Evolutionary conservation across 1,140 invertebrate species (phyloP).

Genomic region (Zophobas morio): DNA sequence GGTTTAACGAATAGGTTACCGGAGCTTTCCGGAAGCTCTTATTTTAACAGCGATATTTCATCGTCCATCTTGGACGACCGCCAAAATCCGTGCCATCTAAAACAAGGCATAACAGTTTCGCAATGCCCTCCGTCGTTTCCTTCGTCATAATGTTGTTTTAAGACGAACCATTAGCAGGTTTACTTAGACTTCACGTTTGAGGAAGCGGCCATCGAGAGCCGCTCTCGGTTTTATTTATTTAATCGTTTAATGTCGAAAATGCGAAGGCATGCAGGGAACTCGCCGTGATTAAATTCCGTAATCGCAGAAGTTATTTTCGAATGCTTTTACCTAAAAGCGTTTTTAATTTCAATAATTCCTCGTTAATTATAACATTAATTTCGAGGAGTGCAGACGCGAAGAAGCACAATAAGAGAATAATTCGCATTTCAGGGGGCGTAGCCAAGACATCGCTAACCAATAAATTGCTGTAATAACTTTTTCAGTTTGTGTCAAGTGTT

Average conservation of each 20-base stretch:
- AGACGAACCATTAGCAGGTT: slow-evolving; percentile 35
- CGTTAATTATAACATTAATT: slow-evolving; percentile 19
- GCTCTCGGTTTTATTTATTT: slow-evolving; percentile 32
- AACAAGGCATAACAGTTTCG: slow-evolving; percentile 35
- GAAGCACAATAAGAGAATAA: background rate
- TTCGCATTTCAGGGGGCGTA: background rate
- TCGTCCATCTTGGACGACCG: background rate
- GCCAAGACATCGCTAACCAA: background rate
- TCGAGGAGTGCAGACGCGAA: background rate
- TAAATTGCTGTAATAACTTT: slow-evolving; percentile 20
- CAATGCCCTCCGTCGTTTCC: slow-evolving; percentile 19
- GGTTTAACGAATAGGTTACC: too few relatives aligned
- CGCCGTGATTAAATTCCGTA: slow-evolving; percentile 24
- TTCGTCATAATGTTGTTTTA: slow-evolving; percentile 42
- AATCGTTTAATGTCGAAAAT: slow-evolving; percentile 26
- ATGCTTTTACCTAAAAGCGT: slow-evolving; percentile 19
- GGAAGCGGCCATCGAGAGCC: slow-evolving; percentile 15
- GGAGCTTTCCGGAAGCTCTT: too few relatives aligned
- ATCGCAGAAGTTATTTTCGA: slow-evolving; percentile 14
- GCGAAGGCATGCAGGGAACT: slow-evolving; percentile 10
- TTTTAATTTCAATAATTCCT: slow-evolving; percentile 15
- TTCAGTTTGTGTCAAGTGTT: slow-evolving; percentile 22
- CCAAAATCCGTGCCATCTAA: slow-evolving; percentile 7
- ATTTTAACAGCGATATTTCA: background rate
- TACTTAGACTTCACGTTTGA: slow-evolving; percentile 20